Conservation (phyloP, 2,113 vertebrate species). For the Siniperca chuatsi region DNA sequence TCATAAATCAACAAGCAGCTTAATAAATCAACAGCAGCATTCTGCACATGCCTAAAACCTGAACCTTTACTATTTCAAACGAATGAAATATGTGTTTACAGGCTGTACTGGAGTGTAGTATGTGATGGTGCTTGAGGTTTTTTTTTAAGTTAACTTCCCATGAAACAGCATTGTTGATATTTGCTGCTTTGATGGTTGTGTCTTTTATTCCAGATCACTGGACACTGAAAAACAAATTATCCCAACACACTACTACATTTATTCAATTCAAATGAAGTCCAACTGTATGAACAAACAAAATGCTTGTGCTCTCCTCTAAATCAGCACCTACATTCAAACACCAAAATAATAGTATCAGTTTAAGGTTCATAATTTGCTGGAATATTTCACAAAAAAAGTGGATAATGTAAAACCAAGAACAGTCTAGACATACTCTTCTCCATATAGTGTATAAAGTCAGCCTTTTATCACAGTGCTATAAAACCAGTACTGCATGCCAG, state of each 20-base stretch:
- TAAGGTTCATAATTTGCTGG: conserved; percentile 4
- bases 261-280: conserved; percentile 40
- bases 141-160: conserved; percentile 58
- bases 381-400: conserved; percentile 9
- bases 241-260: conserved; percentile 19
- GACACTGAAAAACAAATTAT: conserved; percentile 54
- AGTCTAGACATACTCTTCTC: background rate
- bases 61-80: background rate
- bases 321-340: background rate
- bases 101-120: conserved; percentile 14
- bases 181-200: conserved; percentile 61
- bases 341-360: background rate
- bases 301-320: background rate
- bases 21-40: conserved; percentile 55
- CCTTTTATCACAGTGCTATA: conserved; percentile 38
- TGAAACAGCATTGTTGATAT: conserved; percentile 72
- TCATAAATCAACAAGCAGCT: conserved; percentile 60
- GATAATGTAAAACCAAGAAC: background rate
- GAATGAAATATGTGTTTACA: background rate
- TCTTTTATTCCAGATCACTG: conserved; percentile 58
- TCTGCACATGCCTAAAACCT: background rate
- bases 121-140: conserved; percentile 26
- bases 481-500: background rate
- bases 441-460: conserved; percentile 9
- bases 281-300: conserved; percentile 7